A percentile compares a stretch with the other conserved stretches of the same genome.
Evolutionary conservation across 1,140 invertebrate species (phyloP).

Genomic region (Acromyrmex heyeri): DNA sequence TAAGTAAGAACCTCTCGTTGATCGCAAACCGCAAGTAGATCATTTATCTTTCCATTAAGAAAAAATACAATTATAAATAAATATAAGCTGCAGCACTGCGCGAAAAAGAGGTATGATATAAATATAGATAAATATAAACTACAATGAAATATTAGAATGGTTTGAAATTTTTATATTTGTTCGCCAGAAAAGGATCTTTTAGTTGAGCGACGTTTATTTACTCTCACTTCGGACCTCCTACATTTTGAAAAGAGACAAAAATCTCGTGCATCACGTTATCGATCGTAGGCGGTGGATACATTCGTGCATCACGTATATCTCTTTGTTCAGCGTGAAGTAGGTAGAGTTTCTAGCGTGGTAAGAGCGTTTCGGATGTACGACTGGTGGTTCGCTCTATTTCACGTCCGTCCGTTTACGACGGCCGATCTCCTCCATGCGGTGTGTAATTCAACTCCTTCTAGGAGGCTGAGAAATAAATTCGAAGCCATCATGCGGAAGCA

Average conservation of each 20-base stretch:
- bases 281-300: conserved; percentile 8
- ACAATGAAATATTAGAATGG: background rate
- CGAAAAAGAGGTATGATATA: background rate
- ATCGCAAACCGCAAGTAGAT: background rate
- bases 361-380: conserved; percentile 56
- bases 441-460: conserved; percentile 6
- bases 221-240: conserved; percentile 1
- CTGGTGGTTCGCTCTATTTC: conserved; percentile 50
- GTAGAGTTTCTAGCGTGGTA: conserved; percentile 44
- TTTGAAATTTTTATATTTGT: background rate
- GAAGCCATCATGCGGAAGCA: background rate
- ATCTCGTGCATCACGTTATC: conserved; percentile 10
- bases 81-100: background rate
- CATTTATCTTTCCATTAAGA: background rate
- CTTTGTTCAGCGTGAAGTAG: conserved; percentile 20
- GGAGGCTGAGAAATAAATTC: conserved; percentile 16
- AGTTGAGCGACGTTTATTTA: background rate
- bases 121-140: background rate
- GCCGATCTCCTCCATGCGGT: conserved; percentile 5
- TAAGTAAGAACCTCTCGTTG: background rate
- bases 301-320: conserved; percentile 25
- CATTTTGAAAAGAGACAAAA: conserved; percentile 17
- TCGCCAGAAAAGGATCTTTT: background rate
- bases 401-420: conserved; percentile 29
- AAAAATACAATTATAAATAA: no score